A percentile compares a stretch with the other conserved stretches of the same genome.
Conservation (phyloP, 92 coral and sea anemone species). For the Montipora capitata region DNA sequence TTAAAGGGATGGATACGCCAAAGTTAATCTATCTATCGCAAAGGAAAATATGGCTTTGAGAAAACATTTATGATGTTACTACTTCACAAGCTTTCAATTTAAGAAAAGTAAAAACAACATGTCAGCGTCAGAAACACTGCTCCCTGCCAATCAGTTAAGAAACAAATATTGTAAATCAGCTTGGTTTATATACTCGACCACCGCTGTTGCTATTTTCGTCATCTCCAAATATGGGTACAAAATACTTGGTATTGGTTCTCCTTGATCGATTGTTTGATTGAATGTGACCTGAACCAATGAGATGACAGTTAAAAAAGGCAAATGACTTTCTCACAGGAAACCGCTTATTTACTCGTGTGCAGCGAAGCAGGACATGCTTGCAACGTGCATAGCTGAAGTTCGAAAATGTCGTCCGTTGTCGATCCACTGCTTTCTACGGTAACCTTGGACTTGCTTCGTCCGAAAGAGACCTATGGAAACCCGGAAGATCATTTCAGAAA, state of each 20-base stretch:
- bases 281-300: conserved; percentile 89
- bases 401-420: conserved; percentile 89
- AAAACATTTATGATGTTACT: too few relatives aligned
- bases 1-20: too few relatives aligned
- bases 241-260: conserved; percentile 81
- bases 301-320: conserved; percentile 73
- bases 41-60: too few relatives aligned
- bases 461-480: conserved; percentile 89
- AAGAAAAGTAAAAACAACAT: neutral
- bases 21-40: neutral
- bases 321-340: conserved; percentile 82
- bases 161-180: neutral
- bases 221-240: conserved; percentile 93
- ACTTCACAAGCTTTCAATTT: neutral
- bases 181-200: conserved; percentile 18
- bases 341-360: conserved; percentile 84
- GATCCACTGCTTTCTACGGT: conserved; percentile 99
- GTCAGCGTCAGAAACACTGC: too few relatives aligned
- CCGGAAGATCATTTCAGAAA: conserved; percentile 97
- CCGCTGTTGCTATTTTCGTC: conserved; percentile 92
- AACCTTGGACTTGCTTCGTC: conserved; percentile 91
- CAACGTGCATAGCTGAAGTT: conserved; percentile 70
- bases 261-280: conserved; percentile 85
- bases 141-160: too few relatives aligned
- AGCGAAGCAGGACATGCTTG: conserved; percentile 82